Conservation (phyloP, 92 coral and sea anemone genomes). For the Ricordea florida region DNA sequence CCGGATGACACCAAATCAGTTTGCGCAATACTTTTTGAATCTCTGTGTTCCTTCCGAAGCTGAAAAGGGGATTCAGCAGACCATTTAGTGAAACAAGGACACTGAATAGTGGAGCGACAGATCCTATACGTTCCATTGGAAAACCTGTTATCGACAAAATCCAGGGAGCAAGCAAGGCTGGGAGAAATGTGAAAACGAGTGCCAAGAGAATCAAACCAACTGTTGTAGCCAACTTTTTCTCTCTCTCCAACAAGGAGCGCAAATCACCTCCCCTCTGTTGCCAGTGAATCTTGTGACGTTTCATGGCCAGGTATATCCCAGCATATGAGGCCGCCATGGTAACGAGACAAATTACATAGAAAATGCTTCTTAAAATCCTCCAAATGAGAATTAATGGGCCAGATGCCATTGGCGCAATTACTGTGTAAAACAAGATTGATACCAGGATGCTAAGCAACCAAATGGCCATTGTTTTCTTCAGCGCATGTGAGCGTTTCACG, state of each 20-base stretch:
- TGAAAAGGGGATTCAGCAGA: not conserved
- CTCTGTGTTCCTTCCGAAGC: not conserved
- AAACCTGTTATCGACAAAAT: not conserved
- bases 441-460: not conserved
- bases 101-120: not conserved
- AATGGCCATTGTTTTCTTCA: not conserved
- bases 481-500: not conserved
- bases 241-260: not conserved
- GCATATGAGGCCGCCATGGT: not conserved
- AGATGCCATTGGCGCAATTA: not conserved
- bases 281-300: not conserved
- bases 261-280: not conserved
- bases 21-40: not conserved
- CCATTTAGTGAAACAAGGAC: slow-evolving; percentile 1
- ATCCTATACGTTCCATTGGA: not conserved
- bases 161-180: not conserved
- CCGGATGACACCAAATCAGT: not conserved
- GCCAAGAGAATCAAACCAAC: not conserved
- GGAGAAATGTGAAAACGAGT: not conserved
- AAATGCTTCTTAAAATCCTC: not conserved
- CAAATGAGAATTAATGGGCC: not conserved
- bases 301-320: not conserved
- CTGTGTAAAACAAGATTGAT: not conserved
- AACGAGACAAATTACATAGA: not conserved
- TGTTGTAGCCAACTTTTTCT: not conserved